Conservation (phyloP, 2,113 vertebrate genomes). For the Myodes glareolus region DNA sequence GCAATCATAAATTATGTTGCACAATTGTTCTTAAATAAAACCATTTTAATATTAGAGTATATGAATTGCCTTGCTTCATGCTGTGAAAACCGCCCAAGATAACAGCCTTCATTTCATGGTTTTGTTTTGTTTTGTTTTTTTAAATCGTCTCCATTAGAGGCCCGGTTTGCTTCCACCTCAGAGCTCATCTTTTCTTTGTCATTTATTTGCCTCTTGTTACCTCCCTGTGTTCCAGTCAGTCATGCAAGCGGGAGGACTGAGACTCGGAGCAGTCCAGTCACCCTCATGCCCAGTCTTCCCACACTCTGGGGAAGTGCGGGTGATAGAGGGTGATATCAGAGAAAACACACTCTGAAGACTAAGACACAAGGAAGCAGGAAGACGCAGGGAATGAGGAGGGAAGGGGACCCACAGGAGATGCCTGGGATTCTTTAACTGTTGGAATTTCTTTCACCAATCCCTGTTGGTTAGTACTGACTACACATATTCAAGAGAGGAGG, state of each 20-base stretch:
- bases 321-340: not conserved
- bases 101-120: not conserved
- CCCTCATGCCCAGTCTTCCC: not conserved
- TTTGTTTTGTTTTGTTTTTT: not conserved
- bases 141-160: not conserved
- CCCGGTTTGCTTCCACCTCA: not conserved
- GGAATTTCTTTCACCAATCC: not conserved
- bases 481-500: not conserved
- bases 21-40: slow-evolving; percentile 55
- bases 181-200: not conserved
- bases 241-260: not conserved
- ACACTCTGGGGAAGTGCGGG: not conserved
- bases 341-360: not conserved
- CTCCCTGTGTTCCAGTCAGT: not conserved
- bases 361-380: not conserved
- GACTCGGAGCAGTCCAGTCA: not conserved
- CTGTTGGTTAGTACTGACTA: not conserved
- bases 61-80: slow-evolving; percentile 47
- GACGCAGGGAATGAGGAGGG: not conserved
- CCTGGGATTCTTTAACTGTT: too few relatives aligned
- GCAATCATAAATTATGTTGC: slow-evolving; percentile 27
- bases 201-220: not conserved
- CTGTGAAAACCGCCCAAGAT: slow-evolving; percentile 48
- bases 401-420: too few relatives aligned
- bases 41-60: slow-evolving; percentile 33